These are phyloP conservation scores for Hemithea aestivaria DNA, from an alignment of 2,888 invertebrate genomes.

Conservation along the genomic window DNA sequence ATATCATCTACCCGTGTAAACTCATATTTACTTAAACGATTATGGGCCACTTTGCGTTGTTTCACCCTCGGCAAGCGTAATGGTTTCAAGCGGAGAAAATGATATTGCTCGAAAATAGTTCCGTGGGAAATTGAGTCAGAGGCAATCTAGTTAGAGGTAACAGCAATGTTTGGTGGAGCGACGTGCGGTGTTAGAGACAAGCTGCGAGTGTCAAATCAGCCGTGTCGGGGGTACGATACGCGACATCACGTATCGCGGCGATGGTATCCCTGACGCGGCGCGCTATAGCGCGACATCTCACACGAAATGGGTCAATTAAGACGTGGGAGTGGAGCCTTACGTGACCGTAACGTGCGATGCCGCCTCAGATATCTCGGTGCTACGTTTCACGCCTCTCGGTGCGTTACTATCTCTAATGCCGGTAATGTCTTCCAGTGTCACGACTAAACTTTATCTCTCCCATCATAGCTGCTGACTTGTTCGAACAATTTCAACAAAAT, in stretches of 20 bases:
- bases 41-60: conserved; percentile 28
- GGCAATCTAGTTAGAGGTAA: conserved; percentile 16
- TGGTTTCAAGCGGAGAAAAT: conserved; percentile 15
- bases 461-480: conserved; percentile 19
- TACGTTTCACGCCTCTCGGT: conserved; percentile 67
- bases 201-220: conserved; percentile 38
- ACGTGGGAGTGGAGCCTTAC: conserved; percentile 73
- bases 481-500: conserved; percentile 1
- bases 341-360: conserved; percentile 74
- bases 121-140: conserved; percentile 20
- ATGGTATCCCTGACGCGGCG: conserved; percentile 70
- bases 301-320: conserved; percentile 78
- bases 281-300: conserved; percentile 61
- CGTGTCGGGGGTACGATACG: conserved; percentile 38
- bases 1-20: conserved; percentile 35
- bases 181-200: conserved; percentile 19
- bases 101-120: conserved; percentile 22
- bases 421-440: conserved; percentile 41
- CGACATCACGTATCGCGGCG: conserved; percentile 66
- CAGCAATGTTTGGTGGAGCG: conserved; percentile 12
- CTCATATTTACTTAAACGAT: conserved; percentile 33
- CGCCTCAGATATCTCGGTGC: conserved; percentile 54
- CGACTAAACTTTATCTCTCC: conserved; percentile 26
- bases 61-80: conserved; percentile 27
- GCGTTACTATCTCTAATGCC: conserved; percentile 43